Conservation (phyloP, 2,888 invertebrate species). For the Pyralis farinalis region DNA sequence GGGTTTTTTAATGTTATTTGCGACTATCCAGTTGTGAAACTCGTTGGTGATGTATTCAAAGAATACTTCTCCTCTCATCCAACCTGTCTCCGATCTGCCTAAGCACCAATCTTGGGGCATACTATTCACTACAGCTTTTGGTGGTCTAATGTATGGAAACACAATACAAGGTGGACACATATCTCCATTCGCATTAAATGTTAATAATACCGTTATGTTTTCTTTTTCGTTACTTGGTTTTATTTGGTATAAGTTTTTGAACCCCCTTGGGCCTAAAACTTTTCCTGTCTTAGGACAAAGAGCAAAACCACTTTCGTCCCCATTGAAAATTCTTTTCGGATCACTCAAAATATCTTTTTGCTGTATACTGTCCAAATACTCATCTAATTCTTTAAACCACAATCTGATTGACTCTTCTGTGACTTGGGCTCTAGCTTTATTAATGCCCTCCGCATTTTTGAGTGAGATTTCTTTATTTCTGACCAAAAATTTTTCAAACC, state of each 20-base stretch:
- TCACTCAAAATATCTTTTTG: constrained; percentile 25
- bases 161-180: constrained; percentile 6
- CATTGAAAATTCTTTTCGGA: constrained; percentile 27
- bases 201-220: constrained; percentile 22
- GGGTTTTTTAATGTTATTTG: constrained; percentile 13
- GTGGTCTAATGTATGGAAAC: constrained; percentile 15
- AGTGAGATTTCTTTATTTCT: constrained; percentile 27
- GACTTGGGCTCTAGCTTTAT: constrained; percentile 29
- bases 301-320: constrained; percentile 25
- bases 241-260: constrained; percentile 15
- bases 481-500: constrained; percentile 21
- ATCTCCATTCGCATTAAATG: constrained; percentile 18
- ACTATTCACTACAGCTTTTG: constrained; percentile 9
- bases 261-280: constrained; percentile 23
- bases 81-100: constrained; percentile 19
- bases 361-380: constrained; percentile 23
- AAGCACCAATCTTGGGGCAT: constrained; percentile 19
- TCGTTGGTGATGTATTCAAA: constrained; percentile 22
- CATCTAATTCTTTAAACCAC: constrained; percentile 32
- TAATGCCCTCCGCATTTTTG: constrained; percentile 27
- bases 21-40: constrained; percentile 15
- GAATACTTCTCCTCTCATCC: constrained; percentile 12
- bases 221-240: constrained; percentile 23
- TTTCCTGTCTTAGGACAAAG: constrained; percentile 19
- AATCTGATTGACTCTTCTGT: constrained; percentile 29